Evolutionary conservation across 1,140 invertebrate genomes (phyloP).

Genomic region (Adoxophyes honmai): DNA sequence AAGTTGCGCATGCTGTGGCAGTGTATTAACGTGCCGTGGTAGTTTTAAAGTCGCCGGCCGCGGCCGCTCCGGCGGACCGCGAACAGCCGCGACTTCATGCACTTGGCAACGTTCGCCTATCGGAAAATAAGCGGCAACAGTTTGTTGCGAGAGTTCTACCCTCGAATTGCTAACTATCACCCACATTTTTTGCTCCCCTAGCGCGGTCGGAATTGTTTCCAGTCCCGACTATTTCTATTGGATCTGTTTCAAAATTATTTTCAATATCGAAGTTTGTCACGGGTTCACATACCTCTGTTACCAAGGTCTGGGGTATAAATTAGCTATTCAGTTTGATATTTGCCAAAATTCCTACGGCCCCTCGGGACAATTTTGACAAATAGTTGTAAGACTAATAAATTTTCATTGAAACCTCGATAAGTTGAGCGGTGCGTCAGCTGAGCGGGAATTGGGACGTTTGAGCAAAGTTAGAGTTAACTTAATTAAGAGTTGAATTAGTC

Average conservation of each 20-base stretch:
- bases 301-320: conserved; percentile 52
- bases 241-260: conserved; percentile 19
- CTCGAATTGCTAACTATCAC: not conserved
- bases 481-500: conserved; percentile 70
- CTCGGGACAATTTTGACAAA: conserved; percentile 70
- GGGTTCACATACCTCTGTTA: conserved; percentile 36
- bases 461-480: conserved; percentile 59
- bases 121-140: conserved; percentile 67
- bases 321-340: conserved; percentile 60
- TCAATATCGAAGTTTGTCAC: conserved; percentile 21
- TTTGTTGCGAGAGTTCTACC: conserved; percentile 38
- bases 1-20: conserved; percentile 55
- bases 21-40: conserved; percentile 61
- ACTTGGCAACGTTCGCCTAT: conserved; percentile 54
- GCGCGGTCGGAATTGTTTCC: not conserved
- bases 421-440: conserved; percentile 46
- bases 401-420: conserved; percentile 67
- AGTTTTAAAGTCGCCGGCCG: conserved; percentile 35
- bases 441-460: conserved; percentile 58
- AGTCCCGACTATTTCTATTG: conserved; percentile 15
- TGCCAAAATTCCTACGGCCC: conserved; percentile 51
- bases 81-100: conserved; percentile 29
- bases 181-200: not conserved
- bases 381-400: conserved; percentile 72
- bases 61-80: conserved; percentile 28